Base-by-base conservation (phyloP, 2,113 vertebrate species). In the Channa maculata region DNA sequence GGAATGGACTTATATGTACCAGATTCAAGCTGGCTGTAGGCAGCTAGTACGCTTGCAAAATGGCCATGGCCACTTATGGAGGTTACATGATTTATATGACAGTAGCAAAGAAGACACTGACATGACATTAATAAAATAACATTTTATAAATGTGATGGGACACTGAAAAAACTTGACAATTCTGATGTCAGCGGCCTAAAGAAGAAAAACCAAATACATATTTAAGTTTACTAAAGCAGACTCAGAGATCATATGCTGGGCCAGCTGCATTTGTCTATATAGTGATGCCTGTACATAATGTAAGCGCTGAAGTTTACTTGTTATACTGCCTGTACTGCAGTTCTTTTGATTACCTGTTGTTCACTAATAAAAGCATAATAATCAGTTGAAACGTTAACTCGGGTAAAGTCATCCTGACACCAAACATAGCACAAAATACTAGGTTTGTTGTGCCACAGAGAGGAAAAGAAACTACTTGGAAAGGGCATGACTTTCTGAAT, bases 1-100 rank as follows among this genome's bases (percentile, higher is more conserved):
- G 70, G 62, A 52, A 84, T 82, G 80, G 79, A 77, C 8, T 53
- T 60, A 83, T 65, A 70, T 72, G 62, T 79, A 54, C 15, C 71
- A 75, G 3, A 71, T 76, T 71, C 36, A 50, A 65, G 64, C 52
- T 74, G 73, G 34, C 55, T 65, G 44, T 34, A 59, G 77, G 64
- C 65, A 71, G 50, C 64, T 75, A 60, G 68, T 66, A 15, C 0
- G 33, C 52, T 43, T 61, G 52, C 38, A 67, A 79, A 78, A 55
- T 63, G 45, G 13, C 64, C 57, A 70, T 13, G 15, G 34, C 57
- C 59, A 38, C 62, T 73, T 71, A 66, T 55, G 11, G 49, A 70
- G 38, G 37, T 68, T 9, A 43, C 8, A 36, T 57, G 60, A 79
- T 72, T 75, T 52, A 78, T 54, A 62, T 74, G 65, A 67, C 15